Evolutionary conservation across 2,113 vertebrate species (phyloP).

Genomic region (Sterna hirundo): DNA sequence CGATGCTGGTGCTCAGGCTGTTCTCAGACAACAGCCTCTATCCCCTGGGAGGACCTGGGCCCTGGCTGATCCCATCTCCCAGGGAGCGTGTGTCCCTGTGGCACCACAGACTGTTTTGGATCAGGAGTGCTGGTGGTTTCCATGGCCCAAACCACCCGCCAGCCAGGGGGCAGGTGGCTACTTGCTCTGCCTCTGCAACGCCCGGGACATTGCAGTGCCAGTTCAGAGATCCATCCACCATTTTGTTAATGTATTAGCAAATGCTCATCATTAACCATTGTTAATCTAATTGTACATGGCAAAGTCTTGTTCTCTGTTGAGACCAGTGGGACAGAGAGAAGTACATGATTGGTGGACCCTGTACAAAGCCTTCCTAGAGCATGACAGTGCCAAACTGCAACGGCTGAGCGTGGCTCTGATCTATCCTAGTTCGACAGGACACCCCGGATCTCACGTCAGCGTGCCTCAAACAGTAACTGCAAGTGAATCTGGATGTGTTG

Average conservation of each 20-base stretch:
- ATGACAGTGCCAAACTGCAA: neutral
- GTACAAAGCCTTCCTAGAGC: neutral
- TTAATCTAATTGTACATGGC: neutral
- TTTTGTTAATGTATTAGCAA: neutral
- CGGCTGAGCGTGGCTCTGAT: neutral
- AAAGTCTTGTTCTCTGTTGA: neutral
- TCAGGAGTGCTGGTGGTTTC: neutral
- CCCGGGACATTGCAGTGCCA: neutral
- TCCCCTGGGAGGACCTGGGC: neutral
- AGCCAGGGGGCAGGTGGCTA: neutral
- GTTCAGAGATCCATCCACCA: neutral
- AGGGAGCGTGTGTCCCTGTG: fast-evolving
- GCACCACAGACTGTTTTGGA: neutral
- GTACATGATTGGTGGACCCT: neutral
- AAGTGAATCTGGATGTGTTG: neutral
- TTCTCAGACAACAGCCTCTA: neutral
- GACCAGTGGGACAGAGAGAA: neutral
- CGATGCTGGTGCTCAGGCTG: neutral
- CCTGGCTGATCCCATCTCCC: neutral
- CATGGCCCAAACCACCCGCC: neutral
- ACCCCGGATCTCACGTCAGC: neutral
- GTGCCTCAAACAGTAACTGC: neutral
- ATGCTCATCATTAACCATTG: neutral
- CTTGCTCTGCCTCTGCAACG: neutral
- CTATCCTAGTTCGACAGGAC: neutral